These are phyloP conservation scores for Trisateles emortualis DNA, from an alignment of 2,888 invertebrate genomes.

Conservation along the genomic window DNA sequence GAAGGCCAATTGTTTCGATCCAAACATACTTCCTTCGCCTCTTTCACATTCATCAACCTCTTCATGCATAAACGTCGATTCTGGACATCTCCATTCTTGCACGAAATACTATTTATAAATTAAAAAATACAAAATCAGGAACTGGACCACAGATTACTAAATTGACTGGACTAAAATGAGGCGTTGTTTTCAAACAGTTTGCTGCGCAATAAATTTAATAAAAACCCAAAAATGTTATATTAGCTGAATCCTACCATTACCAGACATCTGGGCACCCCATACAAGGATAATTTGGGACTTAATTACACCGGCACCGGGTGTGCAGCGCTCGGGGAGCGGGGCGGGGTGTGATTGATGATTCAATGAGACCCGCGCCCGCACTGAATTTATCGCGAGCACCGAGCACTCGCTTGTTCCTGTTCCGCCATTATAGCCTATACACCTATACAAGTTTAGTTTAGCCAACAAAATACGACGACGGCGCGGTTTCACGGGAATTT, in stretches of 20 bases:
- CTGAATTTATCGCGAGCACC: conserved; percentile 54
- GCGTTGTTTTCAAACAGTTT: too few species aligned
- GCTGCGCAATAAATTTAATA: not conserved
- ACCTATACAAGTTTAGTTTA: conserved; percentile 1
- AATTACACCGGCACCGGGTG: conserved; percentile 56
- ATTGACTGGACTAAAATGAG: too few species aligned
- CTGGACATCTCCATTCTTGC: too few species aligned
- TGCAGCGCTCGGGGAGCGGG: conserved; percentile 24
- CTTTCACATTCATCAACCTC: too few species aligned
- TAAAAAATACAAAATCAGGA: too few species aligned
- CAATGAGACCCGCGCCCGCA: conserved; percentile 49
- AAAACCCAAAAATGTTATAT: not conserved
- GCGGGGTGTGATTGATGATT: conserved; percentile 63
- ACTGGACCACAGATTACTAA: too few species aligned
- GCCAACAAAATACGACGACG: not conserved
- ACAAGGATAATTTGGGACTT: conserved; percentile 63
- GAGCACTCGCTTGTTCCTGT: conserved; percentile 40
- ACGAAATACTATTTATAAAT: too few species aligned
- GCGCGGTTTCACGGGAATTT: conserved; percentile 1
- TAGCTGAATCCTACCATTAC: conserved; percentile 3
- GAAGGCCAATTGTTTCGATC: too few species aligned
- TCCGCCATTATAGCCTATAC: conserved; percentile 7
- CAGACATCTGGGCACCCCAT: conserved; percentile 35
- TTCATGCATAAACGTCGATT: too few species aligned
- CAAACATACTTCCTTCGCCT: too few species aligned